These are phyloP conservation scores for Aspiorhynchus laticeps DNA, from an alignment of 2,113 vertebrate genomes.

Conservation along the genomic window DNA sequence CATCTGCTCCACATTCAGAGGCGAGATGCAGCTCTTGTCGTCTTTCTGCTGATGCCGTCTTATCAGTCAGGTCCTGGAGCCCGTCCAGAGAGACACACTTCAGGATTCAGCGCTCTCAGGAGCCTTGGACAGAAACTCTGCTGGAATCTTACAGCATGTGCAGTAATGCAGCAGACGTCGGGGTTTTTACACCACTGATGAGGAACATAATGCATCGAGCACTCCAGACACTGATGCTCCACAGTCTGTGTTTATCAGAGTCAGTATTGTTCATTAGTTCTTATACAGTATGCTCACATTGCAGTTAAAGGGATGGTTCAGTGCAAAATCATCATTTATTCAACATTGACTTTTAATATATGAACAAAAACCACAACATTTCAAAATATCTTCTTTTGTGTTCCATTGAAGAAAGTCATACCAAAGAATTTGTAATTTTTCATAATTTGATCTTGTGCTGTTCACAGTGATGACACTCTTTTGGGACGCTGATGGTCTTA, in stretches of 20 bases:
- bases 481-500: too few relatives aligned
- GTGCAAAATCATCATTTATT: not conserved
- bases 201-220: constrained; percentile 27
- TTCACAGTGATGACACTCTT: too few relatives aligned
- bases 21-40: constrained; percentile 51
- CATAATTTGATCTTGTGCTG: too few relatives aligned
- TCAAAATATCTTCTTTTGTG: too few relatives aligned
- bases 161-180: not conserved
- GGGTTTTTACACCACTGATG: constrained; percentile 18
- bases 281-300: not conserved
- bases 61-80: constrained; percentile 50
- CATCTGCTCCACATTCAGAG: constrained; percentile 59
- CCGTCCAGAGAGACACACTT: constrained; percentile 47
- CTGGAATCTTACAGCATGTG: not conserved
- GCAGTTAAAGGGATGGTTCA: not conserved
- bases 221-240: constrained; percentile 15
- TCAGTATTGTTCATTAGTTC: constrained; percentile 6
- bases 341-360: too few relatives aligned
- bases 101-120: constrained; percentile 39
- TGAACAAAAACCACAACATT: not conserved
- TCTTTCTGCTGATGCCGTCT: constrained; percentile 59
- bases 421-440: too few relatives aligned
- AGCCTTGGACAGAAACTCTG: constrained; percentile 16
- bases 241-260: constrained; percentile 43
- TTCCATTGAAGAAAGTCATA: too few relatives aligned